Evolutionary conservation across 2,888 invertebrate species (phyloP).

Genomic region (Craniophora ligustri): DNA sequence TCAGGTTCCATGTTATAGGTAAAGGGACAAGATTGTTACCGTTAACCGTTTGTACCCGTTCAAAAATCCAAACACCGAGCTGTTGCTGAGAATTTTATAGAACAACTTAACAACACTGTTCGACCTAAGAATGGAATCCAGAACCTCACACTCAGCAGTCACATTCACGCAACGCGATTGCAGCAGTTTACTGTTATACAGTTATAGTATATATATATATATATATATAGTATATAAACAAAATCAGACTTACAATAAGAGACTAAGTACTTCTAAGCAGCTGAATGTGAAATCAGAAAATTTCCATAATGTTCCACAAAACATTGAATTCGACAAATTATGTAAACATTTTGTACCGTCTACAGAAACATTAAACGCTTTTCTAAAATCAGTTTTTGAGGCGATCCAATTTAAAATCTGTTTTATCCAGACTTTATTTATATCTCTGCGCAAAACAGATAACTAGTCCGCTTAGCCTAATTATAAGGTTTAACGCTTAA

Average conservation of each 20-base stretch:
- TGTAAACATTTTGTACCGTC: background rate
- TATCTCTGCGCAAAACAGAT: background rate
- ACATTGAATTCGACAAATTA: background rate
- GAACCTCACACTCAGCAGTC: too few species aligned
- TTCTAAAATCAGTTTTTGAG: background rate
- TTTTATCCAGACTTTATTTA: background rate
- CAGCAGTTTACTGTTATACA: too few species aligned
- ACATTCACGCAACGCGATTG: too few species aligned
- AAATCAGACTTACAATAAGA: background rate
- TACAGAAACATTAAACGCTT: background rate
- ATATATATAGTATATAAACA: background rate
- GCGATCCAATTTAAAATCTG: background rate
- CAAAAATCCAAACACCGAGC: too few species aligned
- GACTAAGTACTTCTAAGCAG: background rate
- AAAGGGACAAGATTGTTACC: too few species aligned
- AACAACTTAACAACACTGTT: too few species aligned
- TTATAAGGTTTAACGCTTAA: constrained; percentile 7
- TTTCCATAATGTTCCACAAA: background rate
- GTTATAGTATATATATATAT: background rate
- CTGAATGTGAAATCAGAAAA: background rate
- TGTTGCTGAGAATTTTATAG: too few species aligned
- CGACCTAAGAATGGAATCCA: too few species aligned
- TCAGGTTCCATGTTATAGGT: too few species aligned
- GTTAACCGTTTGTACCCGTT: too few species aligned
- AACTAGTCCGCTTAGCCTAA: background rate